Base-by-base conservation (phyloP, 2,888 invertebrate genomes). In the Coleophora deauratella region DNA sequence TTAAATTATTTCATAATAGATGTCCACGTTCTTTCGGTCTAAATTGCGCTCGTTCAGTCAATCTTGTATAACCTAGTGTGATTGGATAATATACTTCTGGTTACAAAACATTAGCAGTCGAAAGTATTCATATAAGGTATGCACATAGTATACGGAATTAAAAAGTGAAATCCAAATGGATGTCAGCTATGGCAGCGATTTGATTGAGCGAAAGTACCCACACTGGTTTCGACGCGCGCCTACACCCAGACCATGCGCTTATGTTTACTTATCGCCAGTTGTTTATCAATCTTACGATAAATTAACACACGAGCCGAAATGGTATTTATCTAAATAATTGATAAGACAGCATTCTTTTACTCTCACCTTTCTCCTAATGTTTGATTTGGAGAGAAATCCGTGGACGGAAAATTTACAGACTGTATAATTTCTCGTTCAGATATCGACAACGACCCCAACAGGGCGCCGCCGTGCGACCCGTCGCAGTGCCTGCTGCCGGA, bases 371-470 rank as follows among this genome's bases (percentile, higher is more conserved):
- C 21, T 21, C 21, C 21, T 4, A 3, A 21, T 4, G 21, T 21
- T 21, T 21, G 3, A 21, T 21, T 21, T 6, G 3, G 21, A 21
- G 21, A 21, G 21, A 21, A 21, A 21, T 21, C 21, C 21, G 6
- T 6, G 3, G 6, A 21, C 6, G 6, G 6, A 4, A 3, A 21
- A 3, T 21, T 21, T 21, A 21, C 21, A 4, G 21, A 21, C 21
- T 21, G 21, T 21, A 21, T 21, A 21, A 21, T 35, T 37, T 55
- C 55, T 72, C 54, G 81, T 82, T 9, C 82, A 95, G 96, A 95
- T 79, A 94, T 94, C 79, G 95, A 96, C 86, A 95, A 94, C 72
- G 96, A 97, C 79, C 96, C 96, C 11, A 96, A 97, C 86, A 89
- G 96, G 54, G 96, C 96, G 1, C 96, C 96, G 40, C 93, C 94